A percentile compares a stretch with the other conserved stretches of the same genome.
phyloP scores from a whole-genome alignment of 1,140 invertebrate species.

The Propsilocerus akamusi region DNA sequence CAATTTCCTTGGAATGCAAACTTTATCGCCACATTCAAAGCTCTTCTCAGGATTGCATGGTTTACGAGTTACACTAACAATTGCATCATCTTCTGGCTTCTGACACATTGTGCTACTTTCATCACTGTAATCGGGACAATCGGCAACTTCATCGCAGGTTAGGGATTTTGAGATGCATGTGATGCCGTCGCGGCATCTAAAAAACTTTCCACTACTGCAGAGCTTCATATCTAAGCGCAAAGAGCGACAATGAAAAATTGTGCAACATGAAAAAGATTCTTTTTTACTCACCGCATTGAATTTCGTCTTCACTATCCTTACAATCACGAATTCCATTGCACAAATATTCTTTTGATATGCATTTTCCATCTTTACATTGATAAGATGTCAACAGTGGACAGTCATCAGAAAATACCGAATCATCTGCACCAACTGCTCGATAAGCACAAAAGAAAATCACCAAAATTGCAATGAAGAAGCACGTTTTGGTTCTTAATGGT shows the following conservation, averaged over 20 bases:
- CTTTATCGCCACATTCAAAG: slow-evolving; percentile 35
- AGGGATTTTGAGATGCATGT: slow-evolving; percentile 23
- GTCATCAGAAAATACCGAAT: not conserved
- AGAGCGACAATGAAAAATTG: slow-evolving; percentile 6
- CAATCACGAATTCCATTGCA: slow-evolving; percentile 48
- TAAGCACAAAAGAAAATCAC: not conserved
- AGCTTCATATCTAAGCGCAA: slow-evolving; percentile 14
- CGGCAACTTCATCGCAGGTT: slow-evolving; percentile 28
- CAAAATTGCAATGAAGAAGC: too few relatives aligned
- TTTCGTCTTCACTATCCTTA: slow-evolving; percentile 42
- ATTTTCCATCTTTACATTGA: slow-evolving; percentile 32
- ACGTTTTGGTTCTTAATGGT: not conserved
- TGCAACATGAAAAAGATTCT: slow-evolving; percentile 7
- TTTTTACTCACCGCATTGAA: slow-evolving; percentile 41
- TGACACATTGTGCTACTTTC: slow-evolving; percentile 16
- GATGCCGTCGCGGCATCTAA: slow-evolving; percentile 17
- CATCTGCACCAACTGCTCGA: not conserved
- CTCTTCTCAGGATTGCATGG: slow-evolving; percentile 22
- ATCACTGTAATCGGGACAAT: slow-evolving; percentile 31
- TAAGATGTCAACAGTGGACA: not conserved
- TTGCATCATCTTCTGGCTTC: not conserved
- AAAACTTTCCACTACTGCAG: slow-evolving; percentile 20
- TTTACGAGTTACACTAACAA: slow-evolving; percentile 5
- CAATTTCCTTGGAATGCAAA: slow-evolving; percentile 38
- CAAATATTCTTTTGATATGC: slow-evolving; percentile 37